These are phyloP conservation scores for Zosterops hypoxanthus DNA, from an alignment of 2,113 vertebrate genomes.

Conservation along the genomic window DNA sequence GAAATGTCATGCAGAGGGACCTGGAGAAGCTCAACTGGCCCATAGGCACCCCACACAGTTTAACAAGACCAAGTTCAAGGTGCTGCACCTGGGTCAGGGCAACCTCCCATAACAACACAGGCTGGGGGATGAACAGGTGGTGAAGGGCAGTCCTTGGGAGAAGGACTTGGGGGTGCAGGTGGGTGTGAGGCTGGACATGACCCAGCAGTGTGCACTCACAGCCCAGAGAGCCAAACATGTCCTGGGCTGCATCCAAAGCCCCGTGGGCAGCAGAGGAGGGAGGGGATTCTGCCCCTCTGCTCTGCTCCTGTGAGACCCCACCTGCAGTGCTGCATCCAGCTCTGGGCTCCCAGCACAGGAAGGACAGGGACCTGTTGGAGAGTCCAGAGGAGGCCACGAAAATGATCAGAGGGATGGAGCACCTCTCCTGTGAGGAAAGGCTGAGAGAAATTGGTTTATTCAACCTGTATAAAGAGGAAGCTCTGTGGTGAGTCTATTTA, in stretches of 20 bases:
- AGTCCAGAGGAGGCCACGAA: not conserved
- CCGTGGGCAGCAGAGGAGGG: rapidly evolving
- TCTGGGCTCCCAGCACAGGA: not conserved
- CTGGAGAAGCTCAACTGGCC: not conserved
- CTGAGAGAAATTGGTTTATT: not conserved
- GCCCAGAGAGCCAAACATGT: rapidly evolving
- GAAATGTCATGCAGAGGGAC: not conserved
- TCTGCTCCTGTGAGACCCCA: not conserved
- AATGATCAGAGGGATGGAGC: not conserved
- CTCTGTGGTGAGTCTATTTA: not conserved
- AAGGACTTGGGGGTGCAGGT: too few species aligned
- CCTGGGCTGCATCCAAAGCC: not conserved
- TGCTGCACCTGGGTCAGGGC: too few species aligned
- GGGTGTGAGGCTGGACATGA: not conserved
- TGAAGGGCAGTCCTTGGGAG: not conserved
- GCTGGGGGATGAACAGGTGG: not conserved
- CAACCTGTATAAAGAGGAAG: not conserved
- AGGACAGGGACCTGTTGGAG: rapidly evolving
- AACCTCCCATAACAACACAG: rapidly evolving
- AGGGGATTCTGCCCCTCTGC: not conserved
- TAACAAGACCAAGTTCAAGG: not conserved
- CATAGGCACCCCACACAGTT: not conserved
- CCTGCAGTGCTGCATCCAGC: not conserved
- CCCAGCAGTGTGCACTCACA: rapidly evolving
- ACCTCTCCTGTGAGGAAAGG: rapidly evolving